These are phyloP conservation scores for Rhingia campestris DNA, from an alignment of 2,888 invertebrate species.

Conservation along the genomic window DNA sequence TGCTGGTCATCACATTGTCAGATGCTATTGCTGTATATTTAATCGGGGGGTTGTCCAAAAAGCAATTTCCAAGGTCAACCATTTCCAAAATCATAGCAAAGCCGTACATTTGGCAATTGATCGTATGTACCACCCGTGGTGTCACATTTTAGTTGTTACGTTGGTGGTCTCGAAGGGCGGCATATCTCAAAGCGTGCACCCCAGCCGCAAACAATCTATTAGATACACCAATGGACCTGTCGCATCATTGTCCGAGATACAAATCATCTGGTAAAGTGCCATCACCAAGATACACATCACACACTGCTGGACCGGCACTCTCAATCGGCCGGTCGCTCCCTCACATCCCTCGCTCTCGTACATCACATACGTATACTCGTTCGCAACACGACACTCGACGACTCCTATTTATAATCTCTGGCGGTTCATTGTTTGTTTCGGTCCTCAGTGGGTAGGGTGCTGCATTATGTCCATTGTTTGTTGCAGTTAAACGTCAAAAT, in stretches of 20 bases:
- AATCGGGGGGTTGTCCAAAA: background rate
- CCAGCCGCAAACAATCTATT: constrained; percentile 73
- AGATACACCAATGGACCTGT: constrained; percentile 73
- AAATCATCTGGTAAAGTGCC: constrained; percentile 74
- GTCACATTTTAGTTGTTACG: constrained; percentile 45
- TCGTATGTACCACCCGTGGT: constrained; percentile 56
- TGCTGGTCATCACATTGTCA: constrained; percentile 6
- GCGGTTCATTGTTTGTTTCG: constrained; percentile 57
- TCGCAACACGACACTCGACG: constrained; percentile 45
- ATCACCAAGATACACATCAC: constrained; percentile 70
- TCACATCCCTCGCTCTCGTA: constrained; percentile 43
- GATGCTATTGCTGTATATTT: too few species aligned
- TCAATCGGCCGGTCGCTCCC: constrained; percentile 10
- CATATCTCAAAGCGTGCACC: constrained; percentile 68
- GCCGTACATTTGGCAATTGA: constrained; percentile 30
- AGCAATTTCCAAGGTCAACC: constrained; percentile 31
- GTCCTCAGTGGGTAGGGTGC: constrained; percentile 22
- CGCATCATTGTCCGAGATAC: constrained; percentile 73
- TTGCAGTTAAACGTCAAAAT: constrained; percentile 73
- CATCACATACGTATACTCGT: background rate
- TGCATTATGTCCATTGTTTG: constrained; percentile 68
- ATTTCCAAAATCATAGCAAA: constrained; percentile 21
- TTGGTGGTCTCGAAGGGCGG: constrained; percentile 70
- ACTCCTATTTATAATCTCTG: constrained; percentile 73
- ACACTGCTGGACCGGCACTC: constrained; percentile 38